phyloP scores from a whole-genome alignment of 2,888 invertebrate genomes.

The Cryptus armator region DNA sequence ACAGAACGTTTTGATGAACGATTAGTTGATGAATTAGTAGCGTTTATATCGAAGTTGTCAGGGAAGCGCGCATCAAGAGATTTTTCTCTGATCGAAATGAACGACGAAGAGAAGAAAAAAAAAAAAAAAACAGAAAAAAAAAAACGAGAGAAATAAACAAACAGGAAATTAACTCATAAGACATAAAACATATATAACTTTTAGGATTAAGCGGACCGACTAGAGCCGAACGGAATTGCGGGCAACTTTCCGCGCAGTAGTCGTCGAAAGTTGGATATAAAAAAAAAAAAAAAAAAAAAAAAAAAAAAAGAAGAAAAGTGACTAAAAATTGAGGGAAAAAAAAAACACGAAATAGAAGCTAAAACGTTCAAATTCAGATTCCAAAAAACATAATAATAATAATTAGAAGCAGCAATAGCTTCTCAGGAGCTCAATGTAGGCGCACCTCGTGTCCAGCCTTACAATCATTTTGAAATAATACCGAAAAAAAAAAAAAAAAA shows the following conservation, averaged over 20 bases:
- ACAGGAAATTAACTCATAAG: slow-evolving; percentile 46
- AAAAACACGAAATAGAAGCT: slow-evolving; percentile 1
- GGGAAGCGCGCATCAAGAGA: slow-evolving; percentile 52
- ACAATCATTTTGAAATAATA: slow-evolving; percentile 14
- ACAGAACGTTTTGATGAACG: slow-evolving; percentile 49
- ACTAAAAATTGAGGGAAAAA: background rate
- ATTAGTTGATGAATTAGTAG: slow-evolving; percentile 46
- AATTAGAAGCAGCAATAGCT: slow-evolving; percentile 47
- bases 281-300: slow-evolving; percentile 14
- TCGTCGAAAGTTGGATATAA: slow-evolving; percentile 46
- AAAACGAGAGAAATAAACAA: slow-evolving; percentile 33
- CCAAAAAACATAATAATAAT: background rate
- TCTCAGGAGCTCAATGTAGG: slow-evolving; percentile 47
- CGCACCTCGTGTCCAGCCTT: slow-evolving; percentile 49
- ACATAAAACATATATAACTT: slow-evolving; percentile 59
- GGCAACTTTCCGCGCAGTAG: slow-evolving; percentile 47
- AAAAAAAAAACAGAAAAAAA: slow-evolving; percentile 17
- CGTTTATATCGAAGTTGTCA: slow-evolving; percentile 53
- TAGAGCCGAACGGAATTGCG: slow-evolving; percentile 59
- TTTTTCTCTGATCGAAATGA: slow-evolving; percentile 37
- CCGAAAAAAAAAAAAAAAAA: background rate
- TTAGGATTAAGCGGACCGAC: slow-evolving; percentile 63
- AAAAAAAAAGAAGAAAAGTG: slow-evolving; percentile 21
- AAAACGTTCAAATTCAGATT: slow-evolving; percentile 38
- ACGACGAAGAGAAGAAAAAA: background rate